A percentile compares a stretch with the other conserved stretches of the same genome.
phyloP scores from a whole-genome alignment of 1,140 invertebrate genomes.

The Panonychus citri region DNA sequence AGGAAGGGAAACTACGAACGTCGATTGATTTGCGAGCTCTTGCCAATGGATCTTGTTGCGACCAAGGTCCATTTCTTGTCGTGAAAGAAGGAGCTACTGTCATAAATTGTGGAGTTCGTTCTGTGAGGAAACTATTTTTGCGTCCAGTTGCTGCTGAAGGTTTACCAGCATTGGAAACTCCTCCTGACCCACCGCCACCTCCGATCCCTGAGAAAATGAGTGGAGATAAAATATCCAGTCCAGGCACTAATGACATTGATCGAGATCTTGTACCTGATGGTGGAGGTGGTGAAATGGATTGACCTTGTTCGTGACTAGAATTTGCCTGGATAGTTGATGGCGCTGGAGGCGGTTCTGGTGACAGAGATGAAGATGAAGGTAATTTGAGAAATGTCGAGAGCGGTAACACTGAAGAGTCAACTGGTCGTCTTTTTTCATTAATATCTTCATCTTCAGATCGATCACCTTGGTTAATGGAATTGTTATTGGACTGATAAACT shows the following conservation, averaged over 20 bases:
- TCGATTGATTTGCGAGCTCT: conserved; percentile 8
- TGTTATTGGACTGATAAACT: no score
- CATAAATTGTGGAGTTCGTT: not conserved
- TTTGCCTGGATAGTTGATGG: not conserved
- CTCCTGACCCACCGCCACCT: no score
- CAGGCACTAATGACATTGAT: not conserved
- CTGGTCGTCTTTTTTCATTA: not conserved
- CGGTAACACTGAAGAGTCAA: no score
- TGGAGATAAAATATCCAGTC: not conserved
- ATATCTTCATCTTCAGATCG: not conserved
- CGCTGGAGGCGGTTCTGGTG: not conserved
- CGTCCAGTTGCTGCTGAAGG: no score
- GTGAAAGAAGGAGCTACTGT: not conserved
- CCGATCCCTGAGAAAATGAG: no score
- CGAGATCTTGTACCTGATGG: not conserved
- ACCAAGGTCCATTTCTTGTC: not conserved
- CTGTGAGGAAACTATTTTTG: no score
- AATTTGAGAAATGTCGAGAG: no score
- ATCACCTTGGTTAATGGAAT: no score
- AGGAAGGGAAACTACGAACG: conserved; percentile 7
- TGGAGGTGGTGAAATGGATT: not conserved
- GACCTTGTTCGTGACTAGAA: not conserved
- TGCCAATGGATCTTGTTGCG: not conserved
- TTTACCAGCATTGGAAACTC: no score
- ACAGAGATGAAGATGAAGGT: not conserved